Evolutionary conservation across 2,797 vertebrate species (phyloP), one percentile per base, ranked within the genome.

Genomic region (Leptodactylus fallax): DNA sequence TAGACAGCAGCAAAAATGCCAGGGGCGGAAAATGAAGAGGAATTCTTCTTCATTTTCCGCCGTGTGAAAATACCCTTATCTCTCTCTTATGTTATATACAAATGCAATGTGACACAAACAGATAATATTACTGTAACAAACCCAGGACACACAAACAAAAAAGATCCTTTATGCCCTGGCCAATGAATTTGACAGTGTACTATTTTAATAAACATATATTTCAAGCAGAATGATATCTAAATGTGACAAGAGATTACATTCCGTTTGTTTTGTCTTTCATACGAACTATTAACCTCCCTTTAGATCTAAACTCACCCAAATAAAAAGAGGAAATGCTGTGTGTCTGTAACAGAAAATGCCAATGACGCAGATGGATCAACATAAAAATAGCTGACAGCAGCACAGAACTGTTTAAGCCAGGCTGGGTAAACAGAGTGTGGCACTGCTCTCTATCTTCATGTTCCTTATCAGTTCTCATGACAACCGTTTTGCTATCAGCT

Each of bases 381-480:
- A 90, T 90, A 92, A 90, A 91, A 90, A 91, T 90, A 79, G 90
- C 92, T 92, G 91, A 93, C 92, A 93, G 93, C 90, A 88, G 90
- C 90, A 91, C 87, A 90, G 90, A 92, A 90, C 92, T 90, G 88
- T 91, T 89, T 81, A 86, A 86, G 87, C 91, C 88, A 90, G 88
- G 87, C 88, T 90, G 92, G 91, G 88, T 92, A 92, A 93, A 92
- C 88, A 91, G 51, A 87, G 90, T 90, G 85, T 90, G 90, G 91
- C 90, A 85, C 91, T 90, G 91, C 82, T 92, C 92, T 90, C 92
- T 90, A 89, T 91, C 87, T 91, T 87, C 88, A 90, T 90, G 85
- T 82, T 92, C 92, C 88, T 92, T 93, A 94, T 93, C 93, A 93
- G 90, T 90, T 92, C 90, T 91, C 88, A 91, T 91, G 91, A 92